Percentiles rank a stretch among this genome's conserved stretches.
These are phyloP conservation scores for Scartelaos histophorus DNA, from an alignment of 2,113 vertebrate species.

Conservation along the genomic window DNA sequence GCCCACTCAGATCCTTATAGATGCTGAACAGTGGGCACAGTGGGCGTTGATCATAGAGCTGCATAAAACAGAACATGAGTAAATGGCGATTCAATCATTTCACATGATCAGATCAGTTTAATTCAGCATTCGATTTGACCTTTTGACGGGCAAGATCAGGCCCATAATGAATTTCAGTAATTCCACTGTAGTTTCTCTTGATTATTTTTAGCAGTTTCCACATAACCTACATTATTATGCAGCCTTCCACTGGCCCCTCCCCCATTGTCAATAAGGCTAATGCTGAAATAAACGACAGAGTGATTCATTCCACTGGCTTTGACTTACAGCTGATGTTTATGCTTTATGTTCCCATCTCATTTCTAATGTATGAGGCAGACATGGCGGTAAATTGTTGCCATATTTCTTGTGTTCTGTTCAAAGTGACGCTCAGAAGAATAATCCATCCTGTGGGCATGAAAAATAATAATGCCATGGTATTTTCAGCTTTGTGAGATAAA, in stretches of 20 bases:
- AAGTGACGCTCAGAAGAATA: slow-evolving; percentile 19
- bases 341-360: slow-evolving; percentile 38
- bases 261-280: slow-evolving; percentile 28
- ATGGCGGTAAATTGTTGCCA: slow-evolving; percentile 48
- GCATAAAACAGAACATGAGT: no score
- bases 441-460: slow-evolving; percentile 45
- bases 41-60: no score
- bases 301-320: slow-evolving; percentile 42
- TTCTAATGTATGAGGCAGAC: slow-evolving; percentile 45
- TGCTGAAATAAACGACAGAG: slow-evolving; percentile 21
- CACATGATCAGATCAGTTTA: no score
- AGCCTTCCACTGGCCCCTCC: background rate
- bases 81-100: no score
- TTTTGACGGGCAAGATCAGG: no score
- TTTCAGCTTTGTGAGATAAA: slow-evolving; percentile 6
- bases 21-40: no score
- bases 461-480: slow-evolving; percentile 33
- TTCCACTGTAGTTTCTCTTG: no score
- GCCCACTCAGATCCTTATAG: no score
- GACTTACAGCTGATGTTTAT: slow-evolving; percentile 44
- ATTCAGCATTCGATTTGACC: no score
- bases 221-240: background rate
- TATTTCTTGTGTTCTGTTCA: slow-evolving; percentile 32
- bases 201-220: no score
- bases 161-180: no score